These are phyloP conservation scores for Peromyscus nudipes DNA, from an alignment of 2,797 vertebrate species.

Conservation along the genomic window DNA sequence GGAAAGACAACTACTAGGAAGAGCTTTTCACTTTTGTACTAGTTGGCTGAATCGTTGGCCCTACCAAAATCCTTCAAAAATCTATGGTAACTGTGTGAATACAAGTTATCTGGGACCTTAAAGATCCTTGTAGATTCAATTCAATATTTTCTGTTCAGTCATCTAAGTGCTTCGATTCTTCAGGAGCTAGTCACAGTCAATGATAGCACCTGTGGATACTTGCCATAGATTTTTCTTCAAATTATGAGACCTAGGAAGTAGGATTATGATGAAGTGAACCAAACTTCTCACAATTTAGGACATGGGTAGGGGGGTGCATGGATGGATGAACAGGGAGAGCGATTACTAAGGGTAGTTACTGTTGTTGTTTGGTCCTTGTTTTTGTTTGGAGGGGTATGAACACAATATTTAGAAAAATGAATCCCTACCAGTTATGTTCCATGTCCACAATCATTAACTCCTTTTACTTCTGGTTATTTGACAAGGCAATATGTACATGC, in stretches of 20 bases:
- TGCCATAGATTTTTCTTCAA: neutral
- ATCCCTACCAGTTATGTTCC: neutral
- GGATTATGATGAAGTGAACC: neutral
- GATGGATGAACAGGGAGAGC: neutral
- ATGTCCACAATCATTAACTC: neutral
- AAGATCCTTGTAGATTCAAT: neutral
- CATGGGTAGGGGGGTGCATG: accelerated
- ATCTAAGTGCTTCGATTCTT: neutral
- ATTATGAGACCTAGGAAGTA: neutral
- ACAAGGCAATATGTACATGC: neutral
- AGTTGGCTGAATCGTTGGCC: neutral
- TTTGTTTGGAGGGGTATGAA: neutral
- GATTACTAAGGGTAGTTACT: neutral
- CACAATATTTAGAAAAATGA: neutral
- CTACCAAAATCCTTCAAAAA: neutral
- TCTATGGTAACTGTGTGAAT: neutral
- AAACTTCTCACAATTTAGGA: neutral
- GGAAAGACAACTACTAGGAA: neutral
- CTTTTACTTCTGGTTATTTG: neutral
- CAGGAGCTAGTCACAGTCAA: neutral
- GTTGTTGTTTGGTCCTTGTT: neutral
- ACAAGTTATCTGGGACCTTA: neutral
- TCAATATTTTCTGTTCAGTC: neutral
- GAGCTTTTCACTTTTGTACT: neutral
- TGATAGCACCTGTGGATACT: neutral